Evolutionary conservation across 1,140 invertebrate genomes (phyloP).

Genomic region (Ptiloglossa arizonensis): DNA sequence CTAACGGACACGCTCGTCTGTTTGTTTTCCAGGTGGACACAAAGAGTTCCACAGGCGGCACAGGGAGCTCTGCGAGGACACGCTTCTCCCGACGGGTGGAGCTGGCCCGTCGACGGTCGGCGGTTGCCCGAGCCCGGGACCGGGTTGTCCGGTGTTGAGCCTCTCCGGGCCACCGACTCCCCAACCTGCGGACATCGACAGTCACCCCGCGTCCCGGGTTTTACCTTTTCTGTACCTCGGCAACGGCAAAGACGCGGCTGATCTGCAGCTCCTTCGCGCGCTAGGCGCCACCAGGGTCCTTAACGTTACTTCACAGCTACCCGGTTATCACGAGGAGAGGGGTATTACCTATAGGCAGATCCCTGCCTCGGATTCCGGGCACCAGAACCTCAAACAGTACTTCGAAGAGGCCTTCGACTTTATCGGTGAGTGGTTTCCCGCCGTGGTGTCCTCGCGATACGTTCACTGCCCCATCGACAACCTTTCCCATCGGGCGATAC

Average conservation of each 20-base stretch:
- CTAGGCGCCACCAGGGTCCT: conserved; percentile 89
- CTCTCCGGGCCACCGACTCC: conserved; percentile 70
- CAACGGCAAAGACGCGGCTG: conserved; percentile 91
- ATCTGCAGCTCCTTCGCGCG: conserved; percentile 86
- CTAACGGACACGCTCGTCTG: neutral
- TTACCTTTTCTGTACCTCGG: conserved; percentile 94
- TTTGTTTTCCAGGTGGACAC: conserved; percentile 85
- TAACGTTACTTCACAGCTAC: conserved; percentile 91
- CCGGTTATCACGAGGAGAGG: conserved; percentile 86
- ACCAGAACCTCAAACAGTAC: conserved; percentile 95
- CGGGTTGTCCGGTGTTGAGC: conserved; percentile 71
- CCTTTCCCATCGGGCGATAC: too few species aligned
- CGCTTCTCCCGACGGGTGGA: conserved; percentile 79
- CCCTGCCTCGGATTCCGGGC: conserved; percentile 91
- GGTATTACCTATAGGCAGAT: conserved; percentile 92
- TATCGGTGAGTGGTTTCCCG: conserved; percentile 86
- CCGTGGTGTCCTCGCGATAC: too few species aligned
- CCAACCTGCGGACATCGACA: conserved; percentile 85
- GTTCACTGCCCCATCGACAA: too few species aligned
- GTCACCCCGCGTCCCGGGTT: conserved; percentile 89
- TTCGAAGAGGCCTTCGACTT: conserved; percentile 95
- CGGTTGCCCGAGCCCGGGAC: conserved; percentile 71
- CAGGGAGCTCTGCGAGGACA: conserved; percentile 85
- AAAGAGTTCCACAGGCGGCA: conserved; percentile 87
- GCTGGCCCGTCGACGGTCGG: conserved; percentile 59